Evolutionary conservation across 1,140 invertebrate species (phyloP).

Genomic region (Rhyzopertha dominica): DNA sequence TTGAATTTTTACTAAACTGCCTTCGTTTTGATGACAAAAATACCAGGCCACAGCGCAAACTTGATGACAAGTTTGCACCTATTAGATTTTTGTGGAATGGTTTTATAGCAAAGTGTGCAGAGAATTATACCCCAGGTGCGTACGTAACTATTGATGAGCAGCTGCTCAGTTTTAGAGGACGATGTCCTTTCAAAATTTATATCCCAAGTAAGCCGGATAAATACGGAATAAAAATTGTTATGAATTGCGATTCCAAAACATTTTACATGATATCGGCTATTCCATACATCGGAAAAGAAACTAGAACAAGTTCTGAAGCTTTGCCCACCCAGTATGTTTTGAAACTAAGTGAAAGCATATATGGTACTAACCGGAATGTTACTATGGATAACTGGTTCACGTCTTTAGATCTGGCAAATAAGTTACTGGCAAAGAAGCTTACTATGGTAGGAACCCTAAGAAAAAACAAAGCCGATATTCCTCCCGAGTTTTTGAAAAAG

Average conservation of each 20-base stretch:
- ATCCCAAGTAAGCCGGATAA: conserved; percentile 45
- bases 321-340: no score
- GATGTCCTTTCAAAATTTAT: conserved; percentile 33
- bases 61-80: background rate
- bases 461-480: conserved; percentile 39
- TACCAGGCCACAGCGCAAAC: background rate
- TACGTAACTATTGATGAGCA: conserved; percentile 35
- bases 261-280: conserved; percentile 38
- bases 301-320: no score
- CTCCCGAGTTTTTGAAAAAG: conserved; percentile 21
- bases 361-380: conserved; percentile 32
- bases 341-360: no score
- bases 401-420: conserved; percentile 29
- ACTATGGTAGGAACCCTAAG: conserved; percentile 35
- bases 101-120: conserved; percentile 35
- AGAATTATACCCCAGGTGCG: conserved; percentile 19
- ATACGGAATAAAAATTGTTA: conserved; percentile 43
- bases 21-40: conserved; percentile 11
- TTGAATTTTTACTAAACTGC: conserved; percentile 7
- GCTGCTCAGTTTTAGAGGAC: conserved; percentile 31
- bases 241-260: conserved; percentile 36
- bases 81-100: no score
- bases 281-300: conserved; percentile 40
- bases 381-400: conserved; percentile 40
- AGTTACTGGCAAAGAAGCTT: conserved; percentile 33